Evolutionary conservation across 2,888 invertebrate species (phyloP), one percentile per base, ranked within the genome.

Genomic region (Amphimallon solstitiale): DNA sequence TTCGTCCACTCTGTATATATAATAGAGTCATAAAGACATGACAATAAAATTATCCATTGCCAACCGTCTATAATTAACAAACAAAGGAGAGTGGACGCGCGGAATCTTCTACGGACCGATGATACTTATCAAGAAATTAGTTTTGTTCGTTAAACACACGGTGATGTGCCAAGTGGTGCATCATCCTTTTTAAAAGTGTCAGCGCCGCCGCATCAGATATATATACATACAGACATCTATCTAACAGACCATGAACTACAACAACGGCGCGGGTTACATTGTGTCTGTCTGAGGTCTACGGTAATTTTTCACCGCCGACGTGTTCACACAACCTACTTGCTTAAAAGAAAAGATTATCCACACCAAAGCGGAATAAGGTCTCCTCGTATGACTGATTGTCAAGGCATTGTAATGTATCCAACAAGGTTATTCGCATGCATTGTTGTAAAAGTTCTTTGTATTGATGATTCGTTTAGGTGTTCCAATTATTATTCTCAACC

Each of bases 101-200:
- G 29, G 48, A 29, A 29, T 29, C 29, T 5, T 49, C 48, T 49
- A 21, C 48, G 23, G 14, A 14, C 6, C 46, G 9, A 19, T 23
- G 56, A 56, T 56, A 56, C 40, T 19, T 21, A 56, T 56, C 56
- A 21, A 56, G 43, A 56, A 35, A 56, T 56, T 54, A 54, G 35
- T 56, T 56, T 56, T 56, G 56, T 56, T 56, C 56, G 56, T 56
- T 56, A 56, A 56, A 43, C 56, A 56, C 56, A 12, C 15, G 17
- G 56, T 56, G 40, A 15, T 19, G 21, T 19, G 45, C 29, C 23
- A 14, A 6, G 48, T 49, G 48, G 48, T 49, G 23, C 29, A 49
- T 49, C 48, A 56, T 56, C 43, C 56, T 49, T 56, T 54, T 56
- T 56, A 12, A 23, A 56, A 56, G 38, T 56, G 56, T 43, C 56